A percentile compares a stretch with the other conserved stretches of the same genome.
Conservation (phyloP, 2,113 vertebrate genomes). For the Erythrocercus mccallii region DNA sequence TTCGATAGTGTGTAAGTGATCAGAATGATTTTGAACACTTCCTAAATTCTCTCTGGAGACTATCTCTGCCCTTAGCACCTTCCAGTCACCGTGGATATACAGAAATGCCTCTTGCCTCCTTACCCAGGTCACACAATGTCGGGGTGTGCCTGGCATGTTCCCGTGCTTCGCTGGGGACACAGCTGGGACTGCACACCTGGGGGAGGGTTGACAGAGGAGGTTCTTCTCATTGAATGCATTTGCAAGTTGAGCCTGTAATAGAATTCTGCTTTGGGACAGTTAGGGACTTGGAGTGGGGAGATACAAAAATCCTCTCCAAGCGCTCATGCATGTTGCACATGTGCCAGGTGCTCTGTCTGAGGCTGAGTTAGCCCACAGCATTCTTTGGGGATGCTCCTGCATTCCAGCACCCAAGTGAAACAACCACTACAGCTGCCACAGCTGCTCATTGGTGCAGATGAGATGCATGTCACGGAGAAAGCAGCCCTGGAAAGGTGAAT, state of each 20-base stretch:
- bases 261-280: not conserved
- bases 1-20: not conserved
- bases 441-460: not conserved
- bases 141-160: not conserved
- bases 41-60: not conserved
- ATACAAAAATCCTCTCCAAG: not conserved
- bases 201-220: not conserved
- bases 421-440: not conserved
- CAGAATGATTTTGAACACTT: not conserved
- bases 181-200: not conserved
- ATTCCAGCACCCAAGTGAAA: not conserved
- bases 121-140: not conserved
- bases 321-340: not conserved
- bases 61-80: not conserved
- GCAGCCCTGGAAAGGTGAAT: not conserved
- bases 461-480: not conserved
- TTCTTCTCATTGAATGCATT: not conserved
- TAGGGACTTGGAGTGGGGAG: not conserved
- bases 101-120: not conserved
- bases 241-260: not conserved
- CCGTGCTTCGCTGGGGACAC: accelerated
- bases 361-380: not conserved
- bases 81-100: not conserved
- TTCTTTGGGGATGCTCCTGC: not conserved
- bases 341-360: not conserved